Conservation (phyloP, 2,797 vertebrate genomes). For the Hemitrygon akajei region DNA sequence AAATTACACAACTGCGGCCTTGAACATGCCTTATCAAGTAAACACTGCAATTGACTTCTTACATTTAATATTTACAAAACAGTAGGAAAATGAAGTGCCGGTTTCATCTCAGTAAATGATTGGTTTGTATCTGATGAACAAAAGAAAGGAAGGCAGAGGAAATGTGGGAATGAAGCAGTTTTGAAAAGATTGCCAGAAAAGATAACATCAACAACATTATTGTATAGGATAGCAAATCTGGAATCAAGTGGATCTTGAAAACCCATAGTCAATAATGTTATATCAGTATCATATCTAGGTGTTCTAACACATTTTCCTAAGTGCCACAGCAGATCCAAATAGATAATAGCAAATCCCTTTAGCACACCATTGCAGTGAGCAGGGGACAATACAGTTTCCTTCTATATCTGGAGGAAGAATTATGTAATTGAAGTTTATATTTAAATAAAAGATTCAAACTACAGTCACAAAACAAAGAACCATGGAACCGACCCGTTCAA, state of each 20-base stretch:
- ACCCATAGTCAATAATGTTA: not conserved
- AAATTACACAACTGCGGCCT: not conserved
- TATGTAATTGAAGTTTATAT: too few species aligned
- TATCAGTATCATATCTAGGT: not conserved
- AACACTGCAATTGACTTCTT: not conserved
- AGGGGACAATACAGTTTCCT: too few species aligned
- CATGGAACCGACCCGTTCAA: too few species aligned
- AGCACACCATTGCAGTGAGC: not conserved
- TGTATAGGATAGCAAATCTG: not conserved
- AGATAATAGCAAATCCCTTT: not conserved
- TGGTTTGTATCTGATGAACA: not conserved
- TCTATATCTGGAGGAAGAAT: too few species aligned
- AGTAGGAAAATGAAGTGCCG: not conserved
- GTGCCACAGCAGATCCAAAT: not conserved
- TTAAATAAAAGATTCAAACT: too few species aligned
- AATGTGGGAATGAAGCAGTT: not conserved
- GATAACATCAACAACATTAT: not conserved
- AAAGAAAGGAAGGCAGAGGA: not conserved
- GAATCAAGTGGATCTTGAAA: not conserved
- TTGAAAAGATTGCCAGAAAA: too few species aligned
- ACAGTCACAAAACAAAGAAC: too few species aligned
- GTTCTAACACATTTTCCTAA: not conserved
- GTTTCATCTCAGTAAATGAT: not conserved
- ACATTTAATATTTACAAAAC: not conserved
- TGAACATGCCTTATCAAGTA: not conserved